Evolutionary conservation across 2,888 invertebrate genomes (phyloP).

Genomic region (Drosophila yooni): DNA sequence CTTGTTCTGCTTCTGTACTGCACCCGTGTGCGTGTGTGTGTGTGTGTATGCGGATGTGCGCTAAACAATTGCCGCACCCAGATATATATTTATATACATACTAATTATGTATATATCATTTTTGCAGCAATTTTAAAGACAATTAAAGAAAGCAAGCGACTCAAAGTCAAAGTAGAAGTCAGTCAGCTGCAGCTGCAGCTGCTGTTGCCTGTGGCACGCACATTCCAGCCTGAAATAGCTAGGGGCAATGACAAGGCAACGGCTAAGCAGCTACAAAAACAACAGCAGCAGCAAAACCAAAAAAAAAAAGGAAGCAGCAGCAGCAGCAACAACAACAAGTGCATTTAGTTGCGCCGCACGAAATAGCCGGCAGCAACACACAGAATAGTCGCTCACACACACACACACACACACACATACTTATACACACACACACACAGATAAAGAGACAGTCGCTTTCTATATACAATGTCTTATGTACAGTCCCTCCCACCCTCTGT

Average conservation of each 20-base stretch:
- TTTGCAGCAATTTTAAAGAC: slow-evolving; percentile 38
- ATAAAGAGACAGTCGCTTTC: slow-evolving; percentile 16
- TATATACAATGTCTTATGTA: slow-evolving; percentile 71
- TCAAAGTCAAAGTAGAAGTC: slow-evolving; percentile 69
- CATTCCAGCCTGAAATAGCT: slow-evolving; percentile 69
- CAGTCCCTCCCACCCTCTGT: background rate
- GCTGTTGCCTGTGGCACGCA: slow-evolving; percentile 49
- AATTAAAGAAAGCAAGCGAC: slow-evolving; percentile 39
- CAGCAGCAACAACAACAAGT: slow-evolving; percentile 58
- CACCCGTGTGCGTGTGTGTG: slow-evolving; percentile 4
- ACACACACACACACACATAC: slow-evolving; percentile 24
- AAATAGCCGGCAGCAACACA: slow-evolving; percentile 55
- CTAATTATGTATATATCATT: slow-evolving; percentile 3
- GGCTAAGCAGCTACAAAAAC: slow-evolving; percentile 54
- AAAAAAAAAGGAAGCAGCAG: slow-evolving; percentile 35
- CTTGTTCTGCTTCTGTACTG: slow-evolving; percentile 25
- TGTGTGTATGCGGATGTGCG: background rate
- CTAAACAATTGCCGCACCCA: slow-evolving; percentile 53
- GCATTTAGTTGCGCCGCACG: slow-evolving; percentile 75
- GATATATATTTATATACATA: slow-evolving; percentile 26
- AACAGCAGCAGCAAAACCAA: slow-evolving; percentile 28
- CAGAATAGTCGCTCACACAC: slow-evolving; percentile 44
- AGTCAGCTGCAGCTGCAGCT: slow-evolving; percentile 46
- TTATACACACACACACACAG: background rate
- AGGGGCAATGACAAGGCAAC: slow-evolving; percentile 63